Evolutionary conservation across 2,113 vertebrate species (phyloP).

Genomic region (Puffinus mauretanicus): DNA sequence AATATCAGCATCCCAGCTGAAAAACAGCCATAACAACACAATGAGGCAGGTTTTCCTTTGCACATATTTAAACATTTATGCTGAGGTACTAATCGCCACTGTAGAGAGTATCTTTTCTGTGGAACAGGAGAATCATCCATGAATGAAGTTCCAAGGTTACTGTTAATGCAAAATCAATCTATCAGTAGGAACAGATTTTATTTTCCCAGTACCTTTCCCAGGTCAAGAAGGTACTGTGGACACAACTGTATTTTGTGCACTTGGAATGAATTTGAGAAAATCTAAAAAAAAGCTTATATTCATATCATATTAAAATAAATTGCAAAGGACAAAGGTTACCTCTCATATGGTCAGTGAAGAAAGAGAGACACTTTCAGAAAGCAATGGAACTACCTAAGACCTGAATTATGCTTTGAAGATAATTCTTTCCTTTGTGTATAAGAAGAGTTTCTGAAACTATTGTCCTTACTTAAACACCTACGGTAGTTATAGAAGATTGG

Average conservation of each 20-base stretch:
- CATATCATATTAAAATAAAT: neutral
- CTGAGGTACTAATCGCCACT: neutral
- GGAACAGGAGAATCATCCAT: neutral
- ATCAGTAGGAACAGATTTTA: neutral
- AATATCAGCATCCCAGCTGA: conserved; percentile 34
- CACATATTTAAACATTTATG: neutral
- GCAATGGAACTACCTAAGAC: neutral
- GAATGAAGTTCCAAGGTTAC: neutral
- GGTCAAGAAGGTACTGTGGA: neutral
- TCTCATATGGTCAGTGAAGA: neutral
- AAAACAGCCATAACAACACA: conserved; percentile 15
- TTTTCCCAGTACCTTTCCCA: neutral
- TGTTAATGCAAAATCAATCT: neutral
- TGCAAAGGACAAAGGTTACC: neutral
- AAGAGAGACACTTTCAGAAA: neutral
- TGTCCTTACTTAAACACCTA: neutral
- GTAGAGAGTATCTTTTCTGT: neutral
- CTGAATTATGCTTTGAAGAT: neutral
- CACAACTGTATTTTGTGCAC: neutral
- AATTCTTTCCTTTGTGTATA: neutral
- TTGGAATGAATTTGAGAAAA: neutral
- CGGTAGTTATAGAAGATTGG: neutral
- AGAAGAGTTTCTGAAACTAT: neutral
- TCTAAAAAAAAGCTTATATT: neutral
- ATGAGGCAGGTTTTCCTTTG: neutral